Conservation (phyloP, 2,888 invertebrate genomes). For the Coecobrya sp. region DNA sequence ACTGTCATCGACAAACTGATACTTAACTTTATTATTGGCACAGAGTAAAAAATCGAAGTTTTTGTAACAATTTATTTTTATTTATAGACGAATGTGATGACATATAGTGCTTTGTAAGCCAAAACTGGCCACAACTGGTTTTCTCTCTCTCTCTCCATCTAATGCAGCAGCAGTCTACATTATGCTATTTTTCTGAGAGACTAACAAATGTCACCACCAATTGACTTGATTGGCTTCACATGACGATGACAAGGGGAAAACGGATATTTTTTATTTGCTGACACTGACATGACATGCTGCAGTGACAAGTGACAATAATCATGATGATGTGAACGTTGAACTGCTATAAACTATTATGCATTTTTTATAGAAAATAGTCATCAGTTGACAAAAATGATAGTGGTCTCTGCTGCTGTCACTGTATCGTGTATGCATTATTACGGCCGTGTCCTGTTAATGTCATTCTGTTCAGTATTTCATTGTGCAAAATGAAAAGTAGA, state of each 20-base stretch:
- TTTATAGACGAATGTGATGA: slow-evolving; percentile 28
- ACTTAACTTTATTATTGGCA: slow-evolving; percentile 36
- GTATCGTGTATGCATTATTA: not conserved
- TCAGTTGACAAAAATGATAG: slow-evolving; percentile 55
- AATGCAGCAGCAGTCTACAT: slow-evolving; percentile 7
- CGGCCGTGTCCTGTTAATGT: slow-evolving; percentile 53
- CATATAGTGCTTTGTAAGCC: slow-evolving; percentile 21
- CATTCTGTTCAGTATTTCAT: not conserved
- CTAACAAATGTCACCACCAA: slow-evolving; percentile 66
- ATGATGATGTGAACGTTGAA: slow-evolving; percentile 65
- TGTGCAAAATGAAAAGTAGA: not conserved
- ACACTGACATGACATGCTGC: slow-evolving; percentile 50
- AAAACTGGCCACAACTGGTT: slow-evolving; percentile 56
- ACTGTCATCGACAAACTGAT: slow-evolving; percentile 57
- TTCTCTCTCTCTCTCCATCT: not conserved
- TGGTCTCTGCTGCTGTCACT: slow-evolving; percentile 38
- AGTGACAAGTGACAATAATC: slow-evolving; percentile 71
- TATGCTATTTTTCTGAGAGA: slow-evolving; percentile 49
- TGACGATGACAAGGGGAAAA: slow-evolving; percentile 63
- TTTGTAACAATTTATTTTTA: slow-evolving; percentile 25
- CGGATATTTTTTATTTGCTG: slow-evolving; percentile 56
- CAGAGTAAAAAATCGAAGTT: slow-evolving; percentile 13
- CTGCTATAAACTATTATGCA: slow-evolving; percentile 52
- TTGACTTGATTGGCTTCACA: slow-evolving; percentile 70
- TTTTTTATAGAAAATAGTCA: slow-evolving; percentile 48